Evolutionary conservation across 2,113 vertebrate genomes (phyloP).

Genomic region (Siphamia tubifer): DNA sequence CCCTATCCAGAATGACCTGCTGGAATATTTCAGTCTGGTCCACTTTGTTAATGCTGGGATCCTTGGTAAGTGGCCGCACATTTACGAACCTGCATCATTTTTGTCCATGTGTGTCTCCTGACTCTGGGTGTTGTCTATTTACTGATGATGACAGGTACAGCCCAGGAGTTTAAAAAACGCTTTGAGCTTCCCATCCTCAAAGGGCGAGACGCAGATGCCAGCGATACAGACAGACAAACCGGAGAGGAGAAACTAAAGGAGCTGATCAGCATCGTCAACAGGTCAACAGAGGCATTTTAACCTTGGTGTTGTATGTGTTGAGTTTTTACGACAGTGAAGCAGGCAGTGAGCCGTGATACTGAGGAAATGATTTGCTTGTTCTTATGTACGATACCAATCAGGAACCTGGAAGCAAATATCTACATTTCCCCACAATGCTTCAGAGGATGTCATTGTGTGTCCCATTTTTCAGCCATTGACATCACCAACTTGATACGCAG

Average conservation of each 20-base stretch:
- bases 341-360: no score
- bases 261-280: constrained; percentile 92
- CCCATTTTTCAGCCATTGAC: no score
- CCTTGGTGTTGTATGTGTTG: neutral
- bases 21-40: constrained; percentile 97
- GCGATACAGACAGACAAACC: constrained; percentile 81
- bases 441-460: no score
- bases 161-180: constrained; percentile 94
- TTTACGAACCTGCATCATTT: neutral
- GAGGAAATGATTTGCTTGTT: no score
- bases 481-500: no score
- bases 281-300: no score
- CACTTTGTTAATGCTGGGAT: constrained; percentile 96
- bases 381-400: no score
- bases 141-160: constrained; percentile 81
- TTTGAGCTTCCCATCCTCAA: constrained; percentile 96
- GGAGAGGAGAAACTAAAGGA: constrained; percentile 94
- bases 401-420: no score
- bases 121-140: neutral
- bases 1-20: constrained; percentile 96
- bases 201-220: constrained; percentile 91
- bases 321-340: no score
- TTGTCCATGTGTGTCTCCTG: neutral
- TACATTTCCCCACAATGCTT: no score
- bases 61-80: constrained; percentile 81